These are phyloP conservation scores for Coregonus sp. DNA, from an alignment of 2,797 vertebrate species.

Conservation along the genomic window DNA sequence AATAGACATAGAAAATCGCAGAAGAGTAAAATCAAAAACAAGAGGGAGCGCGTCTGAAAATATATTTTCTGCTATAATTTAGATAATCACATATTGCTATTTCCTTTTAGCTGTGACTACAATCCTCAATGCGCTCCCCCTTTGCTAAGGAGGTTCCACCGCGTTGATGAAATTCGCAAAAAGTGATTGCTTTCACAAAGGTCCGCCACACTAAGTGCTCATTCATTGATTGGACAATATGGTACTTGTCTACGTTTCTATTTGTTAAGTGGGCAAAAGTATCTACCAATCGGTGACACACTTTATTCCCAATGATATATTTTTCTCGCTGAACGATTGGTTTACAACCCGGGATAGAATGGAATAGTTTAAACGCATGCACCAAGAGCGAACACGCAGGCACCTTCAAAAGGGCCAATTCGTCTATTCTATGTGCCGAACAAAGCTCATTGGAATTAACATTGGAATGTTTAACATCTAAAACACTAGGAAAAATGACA, in stretches of 20 bases:
- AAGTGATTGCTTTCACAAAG: constrained; percentile 40
- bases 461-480: no score
- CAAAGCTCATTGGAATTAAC: constrained; percentile 1
- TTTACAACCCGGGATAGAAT: background rate
- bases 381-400: background rate
- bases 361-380: background rate
- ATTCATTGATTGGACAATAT: constrained; percentile 66
- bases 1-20: constrained; percentile 8
- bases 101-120: constrained; percentile 24
- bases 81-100: background rate
- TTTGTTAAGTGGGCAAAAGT: constrained; percentile 53
- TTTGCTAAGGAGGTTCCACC: constrained; percentile 34
- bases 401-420: background rate
- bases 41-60: constrained; percentile 22
- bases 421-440: background rate
- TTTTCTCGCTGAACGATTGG: constrained; percentile 6
- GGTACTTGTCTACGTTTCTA: constrained; percentile 47
- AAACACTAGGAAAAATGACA: background rate
- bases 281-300: constrained; percentile 59
- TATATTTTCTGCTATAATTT: constrained; percentile 5
- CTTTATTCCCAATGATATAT: constrained; percentile 23
- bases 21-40: constrained; percentile 6
- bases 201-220: constrained; percentile 53
- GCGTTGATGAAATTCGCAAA: constrained; percentile 31
- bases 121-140: constrained; percentile 29